These are phyloP conservation scores for Lissonota sp. DNA, from an alignment of 2,888 invertebrate genomes.

Conservation along the genomic window DNA sequence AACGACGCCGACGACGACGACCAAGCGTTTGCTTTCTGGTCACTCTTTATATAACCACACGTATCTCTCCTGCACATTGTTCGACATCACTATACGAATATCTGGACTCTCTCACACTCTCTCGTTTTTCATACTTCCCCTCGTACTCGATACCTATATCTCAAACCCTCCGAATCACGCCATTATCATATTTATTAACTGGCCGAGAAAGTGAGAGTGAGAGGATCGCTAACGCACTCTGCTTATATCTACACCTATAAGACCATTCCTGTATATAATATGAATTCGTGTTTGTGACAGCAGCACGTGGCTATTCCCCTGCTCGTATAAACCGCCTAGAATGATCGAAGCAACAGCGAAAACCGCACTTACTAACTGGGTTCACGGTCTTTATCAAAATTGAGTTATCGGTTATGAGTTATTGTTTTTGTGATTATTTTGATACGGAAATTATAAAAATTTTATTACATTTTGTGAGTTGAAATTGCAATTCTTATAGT, in stretches of 20 bases:
- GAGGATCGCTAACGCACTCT: constrained; percentile 69
- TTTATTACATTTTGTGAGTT: background rate
- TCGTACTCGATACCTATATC: constrained; percentile 55
- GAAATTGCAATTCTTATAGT: too few species aligned
- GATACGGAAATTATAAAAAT: too few species aligned
- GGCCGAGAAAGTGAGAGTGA: constrained; percentile 62
- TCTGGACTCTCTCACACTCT: constrained; percentile 50
- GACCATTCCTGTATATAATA: constrained; percentile 82
- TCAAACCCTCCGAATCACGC: constrained; percentile 68
- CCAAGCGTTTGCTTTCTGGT: constrained; percentile 77
- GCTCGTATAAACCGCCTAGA: constrained; percentile 45
- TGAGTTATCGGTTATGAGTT: too few species aligned
- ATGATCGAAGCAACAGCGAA: constrained; percentile 49
- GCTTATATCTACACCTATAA: constrained; percentile 82
- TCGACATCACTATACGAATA: constrained; percentile 37
- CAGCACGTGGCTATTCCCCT: constrained; percentile 80
- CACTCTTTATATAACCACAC: constrained; percentile 81
- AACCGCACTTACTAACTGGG: constrained; percentile 14
- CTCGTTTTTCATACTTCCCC: constrained; percentile 61
- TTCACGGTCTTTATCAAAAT: constrained; percentile 25
- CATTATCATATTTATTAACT: constrained; percentile 84
- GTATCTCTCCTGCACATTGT: constrained; percentile 68
- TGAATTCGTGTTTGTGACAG: constrained; percentile 83
- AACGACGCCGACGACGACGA: constrained; percentile 66
- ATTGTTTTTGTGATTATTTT: constrained; percentile 55